Base-by-base conservation (phyloP, 92 coral and sea anemone species). In the Porites cylindrica region DNA sequence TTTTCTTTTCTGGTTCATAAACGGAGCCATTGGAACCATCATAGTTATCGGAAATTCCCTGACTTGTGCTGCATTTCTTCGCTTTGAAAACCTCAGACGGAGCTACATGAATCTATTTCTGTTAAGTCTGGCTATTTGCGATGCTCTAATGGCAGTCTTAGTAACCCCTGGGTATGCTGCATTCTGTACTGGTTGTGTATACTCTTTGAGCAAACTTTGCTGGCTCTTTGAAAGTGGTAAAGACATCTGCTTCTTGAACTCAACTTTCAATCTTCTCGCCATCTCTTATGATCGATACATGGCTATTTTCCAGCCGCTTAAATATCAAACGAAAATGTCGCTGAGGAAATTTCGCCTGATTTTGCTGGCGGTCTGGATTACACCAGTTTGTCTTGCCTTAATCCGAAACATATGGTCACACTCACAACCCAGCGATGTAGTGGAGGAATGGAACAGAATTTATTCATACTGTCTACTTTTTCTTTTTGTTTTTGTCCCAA, bases 221-320 rank as follows among this genome's bases (percentile, higher is more conserved):
- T 91, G 94, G 94, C 19, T 91, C 20, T 91, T 91, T 68, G 92
- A 88, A 32, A 92, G 92, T 10, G 92, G 90, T 11, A 91, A 91
- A 81, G 93, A 91, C 43, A 53, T 81, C 53, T 79, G 89, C 10
- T 89, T 93, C 20, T 76, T 93, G 19, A 84, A 71, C 21, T 91
- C 97, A 6, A 86, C 87, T 9, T 87, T 94, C 29, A 92, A 90
- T 47, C 75, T 94, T 20, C 84, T 94, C 5, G 97, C 93, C 23
- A 92, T 94, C 12, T 80, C 90, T 2, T 92, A 87, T 52, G 98
- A 94, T 63, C 82, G 98, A 2, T 68, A 94, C n/a, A 65, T 82
- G 21, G 98, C 98, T 7, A 90, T 94, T 8, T 82, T 92, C 71
- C 91, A 90, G 56, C 98, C 98, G 6, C 93, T 94, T 17, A 74